Evolutionary conservation across 2,113 vertebrate genomes (phyloP).

Genomic region (Paratilapia polleni): DNA sequence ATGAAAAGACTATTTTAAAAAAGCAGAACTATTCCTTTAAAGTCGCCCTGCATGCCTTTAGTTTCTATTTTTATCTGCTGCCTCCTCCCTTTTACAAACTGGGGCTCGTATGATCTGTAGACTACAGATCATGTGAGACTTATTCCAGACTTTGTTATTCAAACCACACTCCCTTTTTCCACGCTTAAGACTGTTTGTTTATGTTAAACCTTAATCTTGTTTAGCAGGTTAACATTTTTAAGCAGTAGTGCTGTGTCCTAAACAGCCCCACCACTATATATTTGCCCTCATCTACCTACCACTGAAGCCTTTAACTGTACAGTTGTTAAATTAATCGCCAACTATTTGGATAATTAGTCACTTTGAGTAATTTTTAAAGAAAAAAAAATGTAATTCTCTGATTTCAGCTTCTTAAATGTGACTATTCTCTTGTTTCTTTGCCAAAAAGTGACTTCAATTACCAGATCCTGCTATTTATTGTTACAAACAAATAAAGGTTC

Average conservation of each 20-base stretch:
- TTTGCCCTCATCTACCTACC: not conserved
- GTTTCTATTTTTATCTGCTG: conserved; percentile 51
- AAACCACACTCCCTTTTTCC: not conserved
- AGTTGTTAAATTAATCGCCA: not conserved
- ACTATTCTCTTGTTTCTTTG: not conserved
- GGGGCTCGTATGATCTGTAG: conserved; percentile 1
- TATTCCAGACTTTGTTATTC: not conserved
- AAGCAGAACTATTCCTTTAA: not conserved
- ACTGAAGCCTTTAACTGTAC: not conserved
- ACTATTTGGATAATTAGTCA: not conserved
- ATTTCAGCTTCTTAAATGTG: not conserved
- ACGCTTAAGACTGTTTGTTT: not conserved
- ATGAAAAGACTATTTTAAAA: not conserved
- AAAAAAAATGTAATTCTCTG: not conserved
- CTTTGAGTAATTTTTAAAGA: no score
- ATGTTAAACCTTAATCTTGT: not conserved
- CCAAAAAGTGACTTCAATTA: not conserved
- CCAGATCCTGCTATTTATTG: not conserved
- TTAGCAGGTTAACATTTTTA: no score
- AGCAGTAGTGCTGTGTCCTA: not conserved
- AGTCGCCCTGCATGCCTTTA: not conserved
- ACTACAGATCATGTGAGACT: not conserved
- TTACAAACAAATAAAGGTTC: not conserved
- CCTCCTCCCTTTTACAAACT: not conserved
- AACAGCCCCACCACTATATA: no score